Percentiles rank a stretch among this genome's conserved stretches.
Conservation (phyloP, 2,113 vertebrate genomes). For the Gymnorhina tibicen region DNA sequence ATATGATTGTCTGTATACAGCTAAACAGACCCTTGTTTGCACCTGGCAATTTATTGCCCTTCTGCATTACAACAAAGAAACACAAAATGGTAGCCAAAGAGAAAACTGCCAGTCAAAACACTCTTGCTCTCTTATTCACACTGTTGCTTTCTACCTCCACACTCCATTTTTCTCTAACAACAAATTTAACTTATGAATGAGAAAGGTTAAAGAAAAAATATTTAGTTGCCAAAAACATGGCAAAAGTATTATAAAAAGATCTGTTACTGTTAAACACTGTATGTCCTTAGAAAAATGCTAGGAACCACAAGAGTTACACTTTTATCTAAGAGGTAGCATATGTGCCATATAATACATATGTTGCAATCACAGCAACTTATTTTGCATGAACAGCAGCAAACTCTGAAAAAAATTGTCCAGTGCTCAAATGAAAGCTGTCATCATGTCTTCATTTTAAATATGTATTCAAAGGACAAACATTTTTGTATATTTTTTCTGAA, state of each 20-base stretch:
- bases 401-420: constrained; percentile 37
- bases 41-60: constrained; percentile 74
- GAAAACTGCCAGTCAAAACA: constrained; percentile 75
- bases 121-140: constrained; percentile 65
- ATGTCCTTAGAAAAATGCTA: constrained; percentile 56
- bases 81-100: constrained; percentile 73
- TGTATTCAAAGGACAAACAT: constrained; percentile 9
- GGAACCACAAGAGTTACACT: constrained; percentile 52
- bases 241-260: constrained; percentile 69
- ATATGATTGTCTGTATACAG: constrained; percentile 62
- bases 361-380: constrained; percentile 49
- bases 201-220: constrained; percentile 69
- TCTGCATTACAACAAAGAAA: constrained; percentile 73
- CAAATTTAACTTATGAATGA: constrained; percentile 70
- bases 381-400: constrained; percentile 63
- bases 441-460: constrained; percentile 52
- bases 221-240: constrained; percentile 64
- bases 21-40: constrained; percentile 65
- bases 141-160: constrained; percentile 70
- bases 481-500: constrained; percentile 13
- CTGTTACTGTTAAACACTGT: constrained; percentile 63
- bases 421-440: constrained; percentile 47
- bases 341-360: constrained; percentile 42
- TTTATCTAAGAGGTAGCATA: constrained; percentile 57
- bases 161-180: constrained; percentile 73